Evolutionary conservation across 1,140 invertebrate genomes (phyloP).

Genomic region (Calycopis cecrops): DNA sequence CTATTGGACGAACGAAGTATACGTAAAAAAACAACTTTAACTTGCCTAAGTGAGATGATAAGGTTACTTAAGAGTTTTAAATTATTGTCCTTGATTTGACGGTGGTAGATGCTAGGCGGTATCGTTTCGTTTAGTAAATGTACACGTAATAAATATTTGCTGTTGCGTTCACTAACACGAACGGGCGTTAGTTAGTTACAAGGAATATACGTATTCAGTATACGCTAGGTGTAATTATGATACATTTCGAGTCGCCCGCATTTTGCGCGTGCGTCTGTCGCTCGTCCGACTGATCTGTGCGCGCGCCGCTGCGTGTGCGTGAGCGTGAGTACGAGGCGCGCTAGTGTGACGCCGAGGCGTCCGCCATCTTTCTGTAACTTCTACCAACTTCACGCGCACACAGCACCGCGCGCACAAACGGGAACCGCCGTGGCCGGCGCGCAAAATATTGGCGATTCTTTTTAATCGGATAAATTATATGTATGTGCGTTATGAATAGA

Average conservation of each 20-base stretch:
- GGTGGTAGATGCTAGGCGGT: conserved; percentile 67
- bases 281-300: neutral
- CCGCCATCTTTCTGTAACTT: no score
- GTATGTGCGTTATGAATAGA: conserved; percentile 62
- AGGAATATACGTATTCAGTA: conserved; percentile 67
- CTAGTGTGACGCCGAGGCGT: no score
- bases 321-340: neutral
- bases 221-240: conserved; percentile 67
- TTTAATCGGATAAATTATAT: conserved; percentile 48
- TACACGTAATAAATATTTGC: conserved; percentile 55
- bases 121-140: conserved; percentile 62
- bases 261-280: conserved; percentile 28
- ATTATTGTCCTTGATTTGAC: conserved; percentile 68
- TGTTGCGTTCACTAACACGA: conserved; percentile 47
- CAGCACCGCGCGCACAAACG: neutral
- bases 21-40: conserved; percentile 71
- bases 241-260: conserved; percentile 32
- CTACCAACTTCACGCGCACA: neutral
- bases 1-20: conserved; percentile 72
- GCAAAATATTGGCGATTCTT: conserved; percentile 30
- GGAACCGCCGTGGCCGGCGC: conserved; percentile 16
- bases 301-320: neutral
- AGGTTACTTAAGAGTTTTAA: conserved; percentile 69
- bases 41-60: conserved; percentile 73
- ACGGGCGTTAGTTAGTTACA: conserved; percentile 64